phyloP scores from a whole-genome alignment of 2,888 invertebrate genomes.

The Macrostomum cliftonense region DNA sequence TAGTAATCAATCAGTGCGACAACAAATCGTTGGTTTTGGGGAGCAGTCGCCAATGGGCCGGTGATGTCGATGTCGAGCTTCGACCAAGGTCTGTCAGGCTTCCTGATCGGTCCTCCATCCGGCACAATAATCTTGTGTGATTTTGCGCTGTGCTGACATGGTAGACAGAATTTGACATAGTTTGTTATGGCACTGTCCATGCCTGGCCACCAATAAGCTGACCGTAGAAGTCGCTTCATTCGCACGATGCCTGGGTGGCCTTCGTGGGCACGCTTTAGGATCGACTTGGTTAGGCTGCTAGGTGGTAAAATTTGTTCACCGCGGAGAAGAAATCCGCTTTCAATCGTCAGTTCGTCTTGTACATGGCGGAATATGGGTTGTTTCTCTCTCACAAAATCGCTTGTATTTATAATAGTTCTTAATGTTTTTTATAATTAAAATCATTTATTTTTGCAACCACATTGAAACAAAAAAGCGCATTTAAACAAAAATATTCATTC shows the following conservation, averaged over 20 bases:
- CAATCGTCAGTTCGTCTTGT: too few species aligned
- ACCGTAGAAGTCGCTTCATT: conserved; percentile 3
- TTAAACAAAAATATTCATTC: too few species aligned
- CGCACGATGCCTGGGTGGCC: conserved; percentile 2
- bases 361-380: too few species aligned
- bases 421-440: too few species aligned
- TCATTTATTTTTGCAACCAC: too few species aligned
- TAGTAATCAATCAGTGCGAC: conserved; percentile 1
- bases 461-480: too few species aligned
- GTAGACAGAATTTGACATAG: neutral
- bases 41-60: neutral
- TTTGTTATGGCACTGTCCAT: conserved; percentile 1
- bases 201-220: conserved; percentile 4
- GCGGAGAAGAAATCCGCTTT: too few species aligned
- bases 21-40: conserved; percentile 3
- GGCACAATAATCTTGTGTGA: neutral
- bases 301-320: too few species aligned
- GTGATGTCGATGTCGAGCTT: conserved; percentile 4
- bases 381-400: too few species aligned
- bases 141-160: conserved; percentile 1
- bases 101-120: neutral
- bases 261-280: conserved; percentile 2
- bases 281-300: too few species aligned
- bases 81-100: conserved; percentile 3
- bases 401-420: too few species aligned